Conservation (phyloP, 2,113 vertebrate species). For the Thamnophis sirtalis region DNA sequence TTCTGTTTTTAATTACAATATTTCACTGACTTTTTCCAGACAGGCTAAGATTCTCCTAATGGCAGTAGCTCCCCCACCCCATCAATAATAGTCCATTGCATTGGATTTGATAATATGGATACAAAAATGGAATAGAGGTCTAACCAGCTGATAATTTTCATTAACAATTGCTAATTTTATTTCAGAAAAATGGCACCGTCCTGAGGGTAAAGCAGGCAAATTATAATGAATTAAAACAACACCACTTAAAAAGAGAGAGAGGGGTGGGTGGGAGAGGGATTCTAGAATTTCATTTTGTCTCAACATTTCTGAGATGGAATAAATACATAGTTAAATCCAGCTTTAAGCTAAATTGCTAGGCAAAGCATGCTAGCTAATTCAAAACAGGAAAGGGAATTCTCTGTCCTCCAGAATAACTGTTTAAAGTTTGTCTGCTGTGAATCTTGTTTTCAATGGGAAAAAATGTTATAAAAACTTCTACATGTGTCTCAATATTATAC, state of each 20-base stretch:
- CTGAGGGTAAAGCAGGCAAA: not conserved
- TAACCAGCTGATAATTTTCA: slow-evolving; percentile 5
- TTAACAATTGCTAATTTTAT: slow-evolving; percentile 1
- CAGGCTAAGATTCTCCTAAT: not conserved
- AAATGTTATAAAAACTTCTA: not conserved
- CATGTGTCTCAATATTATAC: not conserved
- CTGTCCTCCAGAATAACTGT: not conserved
- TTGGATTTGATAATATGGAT: not conserved
- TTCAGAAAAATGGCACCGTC: slow-evolving; percentile 5
- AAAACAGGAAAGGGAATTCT: not conserved
- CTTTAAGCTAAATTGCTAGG: not conserved
- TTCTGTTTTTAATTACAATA: slow-evolving; percentile 22
- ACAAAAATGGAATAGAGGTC: not conserved
- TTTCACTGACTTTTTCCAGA: not conserved
- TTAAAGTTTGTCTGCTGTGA: slow-evolving; percentile 11
- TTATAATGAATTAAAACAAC: not conserved
- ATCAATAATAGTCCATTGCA: not conserved
- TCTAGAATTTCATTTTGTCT: not conserved
- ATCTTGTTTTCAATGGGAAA: slow-evolving; percentile 3
- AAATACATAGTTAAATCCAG: not conserved
- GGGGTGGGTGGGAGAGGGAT: not conserved
- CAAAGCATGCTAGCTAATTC: not conserved
- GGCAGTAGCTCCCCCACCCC: not conserved
- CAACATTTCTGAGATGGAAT: slow-evolving; percentile 4
- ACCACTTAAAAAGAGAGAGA: not conserved